Base-by-base conservation (phyloP, 2,797 vertebrate species). In the Danio jaintianensis region DNA sequence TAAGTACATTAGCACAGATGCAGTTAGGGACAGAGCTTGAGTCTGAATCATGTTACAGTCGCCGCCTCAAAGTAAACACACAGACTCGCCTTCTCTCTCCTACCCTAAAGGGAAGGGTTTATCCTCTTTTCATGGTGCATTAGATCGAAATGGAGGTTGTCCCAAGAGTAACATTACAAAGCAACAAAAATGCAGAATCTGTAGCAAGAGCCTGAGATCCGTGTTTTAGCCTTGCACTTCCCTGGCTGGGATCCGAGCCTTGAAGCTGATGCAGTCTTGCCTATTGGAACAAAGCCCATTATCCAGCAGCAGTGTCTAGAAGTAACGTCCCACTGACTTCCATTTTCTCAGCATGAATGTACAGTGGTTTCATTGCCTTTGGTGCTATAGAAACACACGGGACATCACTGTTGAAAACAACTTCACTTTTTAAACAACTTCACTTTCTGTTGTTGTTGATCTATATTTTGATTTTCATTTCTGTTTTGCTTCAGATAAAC, bases 281-380 rank as follows among this genome's bases (percentile, higher is more conserved):
- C 78, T 78, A 55, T 62, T 83, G 70, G 75, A 83, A 76, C 78
- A 69, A 78, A 84, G 78, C 69, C 7, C 53, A 82, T 76, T 71
- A 78, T 75, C 74, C 59, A 81, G 59, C 56, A 45, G 36, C 63
- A 73, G 76, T 29, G 42, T 82, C 71, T 58, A 64, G 50, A 45
- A 72, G 61, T 56, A 63, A 63, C 76, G 68, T 80, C 16, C 42
- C 52, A 79, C 61, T 55, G 61, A 64, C 67, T 80, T 83, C 68
- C 59, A 80, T 75, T 75, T 67, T 50, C 78, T 45, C 82, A 72
- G 69, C 67, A 72, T 73, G 58, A 72, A 80, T 56, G 52, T 82
- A 43, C 43, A 40, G 40, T 55, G 50, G 6, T 45, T 63, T 58
- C 45, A 22, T 40, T 58, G 62, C 52, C 20, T 79, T 73, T 13